Evolutionary conservation across 2,888 invertebrate genomes (phyloP).

Genomic region (Caenorhabditis afra): DNA sequence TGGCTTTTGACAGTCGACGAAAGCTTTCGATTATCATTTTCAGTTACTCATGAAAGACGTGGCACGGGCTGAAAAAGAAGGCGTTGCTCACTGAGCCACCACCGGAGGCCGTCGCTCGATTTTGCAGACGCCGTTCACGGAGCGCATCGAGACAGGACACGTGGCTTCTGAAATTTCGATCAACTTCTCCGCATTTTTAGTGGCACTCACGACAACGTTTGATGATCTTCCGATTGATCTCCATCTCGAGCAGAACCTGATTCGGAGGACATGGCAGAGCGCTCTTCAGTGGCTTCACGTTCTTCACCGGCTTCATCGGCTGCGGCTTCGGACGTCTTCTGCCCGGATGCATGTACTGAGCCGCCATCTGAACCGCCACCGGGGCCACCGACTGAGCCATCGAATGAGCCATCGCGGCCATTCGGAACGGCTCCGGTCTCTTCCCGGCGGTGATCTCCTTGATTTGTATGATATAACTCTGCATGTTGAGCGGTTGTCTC

Average conservation of each 20-base stretch:
- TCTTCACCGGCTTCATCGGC: slow-evolving; percentile 46
- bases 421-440: slow-evolving; percentile 37
- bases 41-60: slow-evolving; percentile 57
- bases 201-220: slow-evolving; percentile 68
- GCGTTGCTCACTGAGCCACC: slow-evolving; percentile 10
- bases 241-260: slow-evolving; percentile 65
- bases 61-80: slow-evolving; percentile 28
- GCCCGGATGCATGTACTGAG: slow-evolving; percentile 57
- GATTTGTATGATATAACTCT: slow-evolving; percentile 61
- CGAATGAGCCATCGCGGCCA: slow-evolving; percentile 19
- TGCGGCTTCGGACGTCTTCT: slow-evolving; percentile 32
- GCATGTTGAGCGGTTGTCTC: slow-evolving; percentile 59
- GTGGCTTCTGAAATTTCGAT: slow-evolving; percentile 57
- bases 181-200: too few species aligned
- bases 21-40: slow-evolving; percentile 33
- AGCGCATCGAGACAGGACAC: slow-evolving; percentile 65
- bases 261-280: slow-evolving; percentile 58
- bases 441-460: slow-evolving; percentile 46
- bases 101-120: slow-evolving; percentile 44
- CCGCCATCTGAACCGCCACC: slow-evolving; percentile 30
- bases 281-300: slow-evolving; percentile 44
- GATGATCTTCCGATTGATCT: slow-evolving; percentile 63
- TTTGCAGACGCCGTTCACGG: slow-evolving; percentile 66
- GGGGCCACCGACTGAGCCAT: slow-evolving; percentile 39
- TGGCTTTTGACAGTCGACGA: slow-evolving; percentile 33